phyloP scores from a whole-genome alignment of 2,113 vertebrate species.

The Ctenomys sociabilis region DNA sequence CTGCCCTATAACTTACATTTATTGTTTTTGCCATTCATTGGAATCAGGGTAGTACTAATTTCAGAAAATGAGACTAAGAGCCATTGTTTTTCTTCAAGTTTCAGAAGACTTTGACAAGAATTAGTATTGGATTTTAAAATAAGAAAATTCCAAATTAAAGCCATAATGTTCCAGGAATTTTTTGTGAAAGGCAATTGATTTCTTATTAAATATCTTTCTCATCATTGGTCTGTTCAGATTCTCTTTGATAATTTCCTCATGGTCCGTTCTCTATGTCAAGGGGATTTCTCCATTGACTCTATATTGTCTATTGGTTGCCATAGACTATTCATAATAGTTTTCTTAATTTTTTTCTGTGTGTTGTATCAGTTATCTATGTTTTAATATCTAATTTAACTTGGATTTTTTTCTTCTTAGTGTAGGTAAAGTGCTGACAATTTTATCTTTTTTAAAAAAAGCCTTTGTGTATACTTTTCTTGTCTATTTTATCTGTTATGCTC shows the following conservation, averaged over 20 bases:
- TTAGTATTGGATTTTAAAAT: neutral
- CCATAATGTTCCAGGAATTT: neutral
- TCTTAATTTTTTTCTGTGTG: neutral
- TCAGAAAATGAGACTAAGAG: neutral
- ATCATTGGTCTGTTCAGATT: neutral
- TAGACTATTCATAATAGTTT: neutral
- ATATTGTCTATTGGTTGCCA: neutral
- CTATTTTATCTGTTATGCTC: neutral
- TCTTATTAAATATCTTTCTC: neutral
- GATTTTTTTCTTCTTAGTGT: neutral
- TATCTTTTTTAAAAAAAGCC: neutral
- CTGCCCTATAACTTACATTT: neutral
- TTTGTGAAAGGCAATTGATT: neutral
- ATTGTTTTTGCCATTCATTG: neutral
- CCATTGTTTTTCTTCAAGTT: neutral
- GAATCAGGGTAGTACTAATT: neutral
- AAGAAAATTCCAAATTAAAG: neutral
- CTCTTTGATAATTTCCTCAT: neutral
- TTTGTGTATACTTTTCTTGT: neutral
- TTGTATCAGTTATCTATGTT: neutral
- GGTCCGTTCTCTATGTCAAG: neutral
- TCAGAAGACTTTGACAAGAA: neutral
- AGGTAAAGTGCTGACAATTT: neutral
- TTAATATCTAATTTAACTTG: neutral
- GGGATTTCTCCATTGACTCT: neutral